Evolutionary conservation across 2,888 invertebrate genomes (phyloP).

Genomic region (Epiblema foenella): DNA sequence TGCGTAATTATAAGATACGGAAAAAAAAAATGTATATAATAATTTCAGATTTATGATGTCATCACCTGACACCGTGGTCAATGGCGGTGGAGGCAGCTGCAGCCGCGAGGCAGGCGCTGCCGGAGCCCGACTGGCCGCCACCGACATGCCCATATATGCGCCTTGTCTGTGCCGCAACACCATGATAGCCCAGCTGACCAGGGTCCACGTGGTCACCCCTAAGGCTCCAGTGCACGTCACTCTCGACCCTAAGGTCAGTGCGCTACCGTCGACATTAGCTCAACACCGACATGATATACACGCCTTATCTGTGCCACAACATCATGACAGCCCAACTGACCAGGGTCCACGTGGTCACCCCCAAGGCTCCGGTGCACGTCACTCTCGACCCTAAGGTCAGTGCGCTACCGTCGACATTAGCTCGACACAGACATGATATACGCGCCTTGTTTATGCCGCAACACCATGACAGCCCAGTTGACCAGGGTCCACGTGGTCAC

Average conservation of each 20-base stretch:
- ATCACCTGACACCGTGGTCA: slow-evolving; percentile 92
- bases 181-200: slow-evolving; percentile 60
- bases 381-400: slow-evolving; percentile 44
- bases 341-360: slow-evolving; percentile 50
- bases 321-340: slow-evolving; percentile 60
- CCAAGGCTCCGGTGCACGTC: slow-evolving; percentile 58
- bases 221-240: slow-evolving; percentile 59
- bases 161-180: slow-evolving; percentile 89
- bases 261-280: background rate
- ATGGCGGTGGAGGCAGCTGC: slow-evolving; percentile 90
- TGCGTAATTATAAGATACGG: no score
- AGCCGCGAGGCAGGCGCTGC: slow-evolving; percentile 88
- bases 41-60: slow-evolving; percentile 92
- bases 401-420: background rate
- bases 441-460: slow-evolving; percentile 91
- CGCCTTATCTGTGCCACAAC: slow-evolving; percentile 90
- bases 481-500: slow-evolving; percentile 50
- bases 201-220: slow-evolving; percentile 49
- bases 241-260: slow-evolving; percentile 35
- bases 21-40: no score
- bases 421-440: slow-evolving; percentile 92
- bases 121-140: slow-evolving; percentile 93
- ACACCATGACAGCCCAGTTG: slow-evolving; percentile 60
- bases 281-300: slow-evolving; percentile 92
- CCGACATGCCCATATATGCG: slow-evolving; percentile 95